Percentiles rank a stretch among this genome's conserved stretches.
Conservation (phyloP, 2,797 vertebrate genomes). For the Acrocephalus scirpaceus region DNA sequence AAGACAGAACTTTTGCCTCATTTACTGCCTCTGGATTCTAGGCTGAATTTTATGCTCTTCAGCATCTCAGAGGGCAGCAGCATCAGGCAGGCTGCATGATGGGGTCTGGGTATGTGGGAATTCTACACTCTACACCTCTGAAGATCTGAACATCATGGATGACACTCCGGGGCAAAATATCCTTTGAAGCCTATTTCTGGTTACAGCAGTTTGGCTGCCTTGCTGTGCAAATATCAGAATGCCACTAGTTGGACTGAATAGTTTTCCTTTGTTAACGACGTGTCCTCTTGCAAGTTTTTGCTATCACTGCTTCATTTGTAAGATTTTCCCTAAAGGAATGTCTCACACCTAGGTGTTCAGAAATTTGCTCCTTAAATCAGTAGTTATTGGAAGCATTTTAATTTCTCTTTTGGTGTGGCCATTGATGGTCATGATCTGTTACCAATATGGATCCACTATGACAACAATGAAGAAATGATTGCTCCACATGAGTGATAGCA, state of each 20-base stretch:
- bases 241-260: background rate
- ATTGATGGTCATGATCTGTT: background rate
- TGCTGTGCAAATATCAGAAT: background rate
- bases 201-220: background rate
- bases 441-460: background rate
- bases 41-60: background rate
- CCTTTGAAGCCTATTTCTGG: conserved; percentile 54
- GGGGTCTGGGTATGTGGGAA: background rate
- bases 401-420: background rate
- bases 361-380: background rate
- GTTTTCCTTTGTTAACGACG: background rate
- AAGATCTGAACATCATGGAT: conserved; percentile 10
- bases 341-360: background rate
- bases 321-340: background rate
- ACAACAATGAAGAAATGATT: background rate
- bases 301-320: background rate
- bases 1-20: background rate
- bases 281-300: background rate
- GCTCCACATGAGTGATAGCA: background rate
- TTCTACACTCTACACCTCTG: conserved; percentile 43
- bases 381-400: background rate
- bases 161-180: background rate
- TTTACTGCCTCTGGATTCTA: background rate
- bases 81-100: background rate
- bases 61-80: background rate